A percentile compares a stretch with the other conserved stretches of the same genome.
Conservation (phyloP, 2,113 vertebrate genomes). For the Sinosuthora webbiana region DNA sequence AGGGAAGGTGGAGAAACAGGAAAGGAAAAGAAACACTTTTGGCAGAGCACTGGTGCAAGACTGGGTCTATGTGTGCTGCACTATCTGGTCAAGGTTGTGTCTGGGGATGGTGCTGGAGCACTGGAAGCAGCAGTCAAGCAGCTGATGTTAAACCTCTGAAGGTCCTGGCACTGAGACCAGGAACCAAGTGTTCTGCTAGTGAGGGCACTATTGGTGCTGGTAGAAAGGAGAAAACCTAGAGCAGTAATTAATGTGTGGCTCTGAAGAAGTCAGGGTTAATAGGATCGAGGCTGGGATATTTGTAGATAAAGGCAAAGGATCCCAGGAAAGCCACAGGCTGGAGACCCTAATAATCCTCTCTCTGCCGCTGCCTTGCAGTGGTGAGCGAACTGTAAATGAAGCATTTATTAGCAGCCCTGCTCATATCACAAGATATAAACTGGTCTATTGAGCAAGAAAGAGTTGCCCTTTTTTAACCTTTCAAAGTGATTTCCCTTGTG, state of each 20-base stretch:
- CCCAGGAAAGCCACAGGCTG: neutral
- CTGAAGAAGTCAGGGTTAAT: neutral
- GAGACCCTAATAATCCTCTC: neutral
- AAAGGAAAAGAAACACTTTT: neutral
- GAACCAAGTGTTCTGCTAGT: neutral
- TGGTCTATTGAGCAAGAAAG: neutral
- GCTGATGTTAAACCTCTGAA: neutral
- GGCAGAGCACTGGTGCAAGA: neutral
- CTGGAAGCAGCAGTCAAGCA: neutral
- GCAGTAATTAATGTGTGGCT: neutral
- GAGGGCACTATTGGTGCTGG: neutral
- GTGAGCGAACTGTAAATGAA: neutral
- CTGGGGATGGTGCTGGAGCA: neutral
- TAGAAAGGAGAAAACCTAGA: neutral
- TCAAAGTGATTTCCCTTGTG: conserved; percentile 4
- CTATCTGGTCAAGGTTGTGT: fast-evolving
- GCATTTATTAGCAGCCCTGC: neutral
- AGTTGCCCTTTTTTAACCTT: neutral
- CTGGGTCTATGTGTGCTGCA: neutral
- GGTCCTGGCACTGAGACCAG: neutral
- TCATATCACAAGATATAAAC: neutral
- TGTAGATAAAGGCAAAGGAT: neutral
- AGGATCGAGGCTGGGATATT: neutral
- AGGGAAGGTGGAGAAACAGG: neutral
- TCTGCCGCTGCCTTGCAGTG: fast-evolving